Base-by-base conservation (phyloP, 2,113 vertebrate species). In the Megaleporinus macrocephalus region DNA sequence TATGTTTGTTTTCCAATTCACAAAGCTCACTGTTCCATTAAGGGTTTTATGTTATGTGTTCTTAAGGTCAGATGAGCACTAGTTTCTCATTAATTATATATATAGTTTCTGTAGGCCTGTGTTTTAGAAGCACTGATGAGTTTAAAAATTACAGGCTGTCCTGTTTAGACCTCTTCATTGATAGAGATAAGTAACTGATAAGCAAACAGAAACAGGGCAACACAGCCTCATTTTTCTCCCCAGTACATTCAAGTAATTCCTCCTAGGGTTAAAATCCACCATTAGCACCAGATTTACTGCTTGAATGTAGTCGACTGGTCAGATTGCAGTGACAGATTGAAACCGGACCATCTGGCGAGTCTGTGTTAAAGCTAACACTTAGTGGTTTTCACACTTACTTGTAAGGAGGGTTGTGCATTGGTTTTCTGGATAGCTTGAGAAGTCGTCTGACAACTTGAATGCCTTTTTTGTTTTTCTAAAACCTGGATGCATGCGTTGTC, bases 231-330 rank as follows among this genome's bases (percentile, higher is more conserved):
- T 71, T 78, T 63, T 26, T 49, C 29, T 59, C 36, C 61, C 49
- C 57, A 61, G 24, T 11, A 10, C 65, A 76, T 86, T 87, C 72
- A 4, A 79, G 59, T 86, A 68, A 55, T 76, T 68, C n/a, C 59
- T 66, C 68, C 81, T 57, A 65, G 72, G 70, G 55, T 69, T 41
- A 57, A 86, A 76, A 72, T 66, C 82, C 80, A 85, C 83, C 88
- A 89, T 89, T 81, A 81, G 73, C 44, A 72, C 84, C 82, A 68
- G 83, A 86, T 84, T 27, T 73, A 78, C 84, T 70, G 73, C 69
- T 51, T 85, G 82, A 71, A 61, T 89, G 89, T 84, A 90, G 87
- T 78, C 87, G 88, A 91, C 78, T 88, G 89, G 80, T 88, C 86
- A 89, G 83, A 89, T 83, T 81, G 85, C 36, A 81, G 63, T 70